Evolutionary conservation across 2,888 invertebrate genomes (phyloP), one percentile per base, ranked within the genome.

Genomic region (Isotomurus palustris): DNA sequence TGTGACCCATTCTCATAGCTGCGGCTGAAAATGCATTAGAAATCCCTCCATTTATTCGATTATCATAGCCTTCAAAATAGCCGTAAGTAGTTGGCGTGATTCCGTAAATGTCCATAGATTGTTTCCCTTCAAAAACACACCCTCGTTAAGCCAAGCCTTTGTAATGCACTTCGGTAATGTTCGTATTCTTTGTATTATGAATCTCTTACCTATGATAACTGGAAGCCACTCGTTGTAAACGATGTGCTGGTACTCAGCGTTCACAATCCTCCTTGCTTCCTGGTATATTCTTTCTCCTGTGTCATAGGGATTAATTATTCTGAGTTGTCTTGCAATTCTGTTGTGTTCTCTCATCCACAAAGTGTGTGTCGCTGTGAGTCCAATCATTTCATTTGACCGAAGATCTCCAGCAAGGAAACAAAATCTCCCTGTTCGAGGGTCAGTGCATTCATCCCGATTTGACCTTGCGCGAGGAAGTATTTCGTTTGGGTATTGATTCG

Each of bases 21-120:
- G 73, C 73, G 3, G 72, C 57, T 3, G 69, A 70, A 53, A 73
- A 74, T 27, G 72, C 72, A 62, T 74, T 75, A 36, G 72, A 70
- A 21, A 74, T 66, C 1, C 69, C 67, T 4, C 73, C 71, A 57
- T 74, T 72, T 24, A 72, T 69, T 10, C 58, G 53, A 12, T 60
- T 44, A 45, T 73, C 71, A 62, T 75, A 74, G 32, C 71, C 72
- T 17, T 62, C 56, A 45, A 71, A 75, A 63, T 73, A 74, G 1
- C 75, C 76, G 22, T 62, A 41, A 22, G 61, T 51, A 45, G 66
- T 35, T 12, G 71, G 70, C 22, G 69, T 29, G 12, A 72, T 62
- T 19, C 70, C 70, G 54, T 69, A 69, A 21, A 58, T 66, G 49
- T 69, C 63, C 69, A 71, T 70, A 6, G 68, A 61, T 21, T 65